These are phyloP conservation scores for Ochotona curzoniae DNA, from an alignment of 2,113 vertebrate genomes.

Conservation along the genomic window DNA sequence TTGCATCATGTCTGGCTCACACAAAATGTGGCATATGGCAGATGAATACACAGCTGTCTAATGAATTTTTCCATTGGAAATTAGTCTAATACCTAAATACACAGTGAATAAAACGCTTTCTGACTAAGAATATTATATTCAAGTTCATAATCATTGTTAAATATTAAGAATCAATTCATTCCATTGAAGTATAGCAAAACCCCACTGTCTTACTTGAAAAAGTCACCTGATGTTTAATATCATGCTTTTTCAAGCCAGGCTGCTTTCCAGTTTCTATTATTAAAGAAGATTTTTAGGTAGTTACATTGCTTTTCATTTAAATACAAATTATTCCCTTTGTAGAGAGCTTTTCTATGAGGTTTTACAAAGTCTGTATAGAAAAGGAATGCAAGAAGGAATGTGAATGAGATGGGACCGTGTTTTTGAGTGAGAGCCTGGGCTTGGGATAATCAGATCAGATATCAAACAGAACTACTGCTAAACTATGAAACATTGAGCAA, in stretches of 20 bases:
- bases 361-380: not conserved
- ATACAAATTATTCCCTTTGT: not conserved
- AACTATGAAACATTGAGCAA: not conserved
- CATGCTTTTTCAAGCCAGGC: not conserved
- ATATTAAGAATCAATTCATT: constrained; percentile 52
- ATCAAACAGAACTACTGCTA: not conserved
- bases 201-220: not conserved
- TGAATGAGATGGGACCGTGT: not conserved
- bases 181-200: constrained; percentile 51
- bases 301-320: not conserved
- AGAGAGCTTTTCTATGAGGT: not conserved
- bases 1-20: constrained; percentile 63
- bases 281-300: constrained; percentile 6
- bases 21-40: constrained; percentile 57
- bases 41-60: constrained; percentile 68
- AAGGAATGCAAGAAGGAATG: not conserved
- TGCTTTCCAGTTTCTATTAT: constrained; percentile 47
- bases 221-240: constrained; percentile 52
- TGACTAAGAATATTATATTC: constrained; percentile 61
- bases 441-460: not conserved
- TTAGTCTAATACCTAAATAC: constrained; percentile 60
- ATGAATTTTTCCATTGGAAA: constrained; percentile 58
- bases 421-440: not conserved
- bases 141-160: constrained; percentile 50
- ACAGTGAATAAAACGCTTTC: constrained; percentile 64